These are phyloP conservation scores for Datnioides undecimradiatus DNA, from an alignment of 2,113 vertebrate genomes.

Conservation along the genomic window DNA sequence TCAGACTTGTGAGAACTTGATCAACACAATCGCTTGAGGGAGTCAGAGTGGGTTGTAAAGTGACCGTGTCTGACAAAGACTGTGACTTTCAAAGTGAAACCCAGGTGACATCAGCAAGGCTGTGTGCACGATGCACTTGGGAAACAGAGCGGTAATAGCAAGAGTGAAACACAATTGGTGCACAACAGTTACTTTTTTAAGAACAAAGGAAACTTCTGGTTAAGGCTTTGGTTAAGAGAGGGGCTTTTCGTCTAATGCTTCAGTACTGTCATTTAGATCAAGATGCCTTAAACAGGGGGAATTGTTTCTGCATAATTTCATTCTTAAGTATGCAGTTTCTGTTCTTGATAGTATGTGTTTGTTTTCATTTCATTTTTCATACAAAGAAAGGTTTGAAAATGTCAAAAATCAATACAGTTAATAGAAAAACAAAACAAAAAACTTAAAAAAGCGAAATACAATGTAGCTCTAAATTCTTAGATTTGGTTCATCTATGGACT, in stretches of 20 bases:
- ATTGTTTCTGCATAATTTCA: background rate
- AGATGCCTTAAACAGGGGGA: background rate
- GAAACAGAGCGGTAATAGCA: background rate
- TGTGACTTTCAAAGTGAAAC: conserved; percentile 3
- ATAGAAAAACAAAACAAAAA: background rate
- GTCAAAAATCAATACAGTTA: background rate
- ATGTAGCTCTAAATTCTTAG: background rate
- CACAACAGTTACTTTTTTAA: background rate
- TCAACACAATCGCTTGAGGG: background rate
- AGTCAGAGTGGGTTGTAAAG: background rate
- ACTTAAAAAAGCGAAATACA: too few relatives aligned
- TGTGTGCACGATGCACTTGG: background rate
- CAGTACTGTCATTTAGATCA: background rate
- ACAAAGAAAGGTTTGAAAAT: background rate
- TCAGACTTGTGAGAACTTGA: conserved; percentile 42
- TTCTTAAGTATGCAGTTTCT: background rate
- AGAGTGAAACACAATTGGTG: background rate
- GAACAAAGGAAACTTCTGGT: background rate
- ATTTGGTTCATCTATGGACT: background rate
- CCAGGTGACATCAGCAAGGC: background rate
- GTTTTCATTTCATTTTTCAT: background rate
- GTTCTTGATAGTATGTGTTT: background rate
- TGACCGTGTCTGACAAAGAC: conserved; percentile 2
- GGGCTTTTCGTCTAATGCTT: background rate
- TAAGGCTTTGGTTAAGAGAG: conserved; percentile 3